These are phyloP conservation scores for Tethea ocularis DNA, from an alignment of 2,888 invertebrate species.

Conservation along the genomic window DNA sequence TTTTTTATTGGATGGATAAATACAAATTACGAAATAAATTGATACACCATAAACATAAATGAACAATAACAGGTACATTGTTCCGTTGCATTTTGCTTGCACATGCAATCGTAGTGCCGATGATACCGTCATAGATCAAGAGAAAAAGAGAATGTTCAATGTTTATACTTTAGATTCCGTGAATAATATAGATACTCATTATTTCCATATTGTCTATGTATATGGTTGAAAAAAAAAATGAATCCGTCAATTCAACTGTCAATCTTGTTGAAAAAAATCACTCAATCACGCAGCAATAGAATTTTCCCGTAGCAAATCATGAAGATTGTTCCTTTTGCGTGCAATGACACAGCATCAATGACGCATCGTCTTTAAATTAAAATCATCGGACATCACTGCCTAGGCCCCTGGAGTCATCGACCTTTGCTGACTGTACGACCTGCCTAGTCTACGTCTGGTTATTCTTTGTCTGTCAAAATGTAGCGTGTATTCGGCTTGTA, in stretches of 20 bases:
- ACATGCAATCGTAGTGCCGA: constrained; percentile 36
- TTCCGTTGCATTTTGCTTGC: constrained; percentile 33
- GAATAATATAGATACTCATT: background rate
- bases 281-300: background rate
- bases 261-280: background rate
- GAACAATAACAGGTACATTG: constrained; percentile 23
- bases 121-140: constrained; percentile 21
- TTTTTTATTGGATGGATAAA: too few species aligned
- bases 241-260: background rate
- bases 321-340: background rate
- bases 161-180: background rate
- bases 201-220: background rate
- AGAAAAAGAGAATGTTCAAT: constrained; percentile 2
- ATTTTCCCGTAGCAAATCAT: background rate
- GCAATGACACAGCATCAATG: background rate
- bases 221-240: background rate
- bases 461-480: constrained; percentile 36
- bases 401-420: constrained; percentile 4
- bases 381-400: background rate
- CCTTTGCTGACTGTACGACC: background rate
- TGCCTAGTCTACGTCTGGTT: constrained; percentile 17
- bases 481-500: constrained; percentile 41
- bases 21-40: background rate
- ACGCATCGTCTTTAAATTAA: background rate
- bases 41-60: constrained; percentile 32